Base-by-base conservation (phyloP, 2,888 invertebrate genomes). In the Fragum sueziense region DNA sequence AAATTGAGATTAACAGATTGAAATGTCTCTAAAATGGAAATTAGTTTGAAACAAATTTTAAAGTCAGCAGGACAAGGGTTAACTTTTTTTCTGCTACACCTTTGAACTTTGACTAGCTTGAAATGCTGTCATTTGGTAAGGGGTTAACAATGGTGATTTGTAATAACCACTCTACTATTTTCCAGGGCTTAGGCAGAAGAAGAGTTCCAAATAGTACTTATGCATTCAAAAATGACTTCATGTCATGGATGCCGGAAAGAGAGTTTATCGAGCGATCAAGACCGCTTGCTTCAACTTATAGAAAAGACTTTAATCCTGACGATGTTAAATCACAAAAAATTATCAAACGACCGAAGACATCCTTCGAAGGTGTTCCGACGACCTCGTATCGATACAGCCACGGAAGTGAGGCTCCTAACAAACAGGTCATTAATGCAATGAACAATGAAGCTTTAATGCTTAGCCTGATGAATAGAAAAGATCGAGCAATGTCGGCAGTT, bases 381-480 rank as follows among this genome's bases (percentile, higher is more conserved):
- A 89, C 89, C 14, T 87, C 90, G 14, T 92, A 92, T 80, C 84
- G 92, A 31, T 91, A 91, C 80, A 80, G 90, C n/a, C 91, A 92
- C 76, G 89, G 91, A 17, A 76, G 73, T 31, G 87, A 80, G 59
- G 87, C 89, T 2, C 92, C 91, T 2, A 89, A 91, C 79, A 86
- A 84, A 70, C 80, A 85, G 11, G 65, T 78, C 7, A 87, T 91
- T 31, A 83, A 88, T 82, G 87, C 88, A 54, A 88, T 88, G 87
- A 90, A 88, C 79, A 90, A 89, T 80, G 84, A 87, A 41, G 86
- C 88, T 20, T 74, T 91, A 27, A 87, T 82, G 79, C 79, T 89
- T 69, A 88, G 88, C 69, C 69, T 87, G 31, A 76, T 85, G 47
- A 84, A 87, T 75, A 79, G 88, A 33, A 87, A 86, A 80, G 84